Base-by-base conservation (phyloP, 2,113 vertebrate genomes). In the Zosterops lateralis region DNA sequence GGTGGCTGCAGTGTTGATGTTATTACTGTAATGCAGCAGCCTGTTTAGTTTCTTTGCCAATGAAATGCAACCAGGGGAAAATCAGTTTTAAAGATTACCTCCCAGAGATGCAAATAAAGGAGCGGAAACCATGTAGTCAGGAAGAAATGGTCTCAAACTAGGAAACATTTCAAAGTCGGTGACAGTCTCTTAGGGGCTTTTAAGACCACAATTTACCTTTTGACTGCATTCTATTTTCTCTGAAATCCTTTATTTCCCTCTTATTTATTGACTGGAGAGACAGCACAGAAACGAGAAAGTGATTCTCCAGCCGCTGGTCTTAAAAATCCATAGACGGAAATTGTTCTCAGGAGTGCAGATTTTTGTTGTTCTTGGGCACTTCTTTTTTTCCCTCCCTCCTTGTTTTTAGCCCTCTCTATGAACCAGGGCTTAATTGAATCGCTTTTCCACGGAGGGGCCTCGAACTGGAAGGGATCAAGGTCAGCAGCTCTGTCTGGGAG, bases 161-260 rank as follows among this genome's bases (percentile, higher is more conserved):
- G 89, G 89, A 96, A 96, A 96, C 90, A 82, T 96, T 96, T 95
- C 92, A 93, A 93, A 96, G 91, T 83, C 92, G 22, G 81, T 87
- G 93, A 86, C 96, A 74, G 85, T 96, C 98, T 97, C 98, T 91
- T n/a, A 92, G 97, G 97, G 95, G 92, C 97, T 97, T 95, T 97
- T 97, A 97, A 97, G 96, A 93, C 95, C 93, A 97, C 97, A 96
- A 96, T 97, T 98, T 98, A 98, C 97, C 96, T 98, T 97, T 97
- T 95, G 97, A 97, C 96, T 97, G 93, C 95, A 79, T 97, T 96
- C 97, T 96, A 83, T 97, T 97, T 98, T 97, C 97, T 97, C 94
- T 80, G 83, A 96, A 96, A 97, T 97, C 97, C 97, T 97, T 97
- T 97, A 95, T 97, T 97, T 97, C 97, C 86, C 25, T 95, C 89